phyloP scores from a whole-genome alignment of 2,113 vertebrate species.

The Pelmatolapia mariae region DNA sequence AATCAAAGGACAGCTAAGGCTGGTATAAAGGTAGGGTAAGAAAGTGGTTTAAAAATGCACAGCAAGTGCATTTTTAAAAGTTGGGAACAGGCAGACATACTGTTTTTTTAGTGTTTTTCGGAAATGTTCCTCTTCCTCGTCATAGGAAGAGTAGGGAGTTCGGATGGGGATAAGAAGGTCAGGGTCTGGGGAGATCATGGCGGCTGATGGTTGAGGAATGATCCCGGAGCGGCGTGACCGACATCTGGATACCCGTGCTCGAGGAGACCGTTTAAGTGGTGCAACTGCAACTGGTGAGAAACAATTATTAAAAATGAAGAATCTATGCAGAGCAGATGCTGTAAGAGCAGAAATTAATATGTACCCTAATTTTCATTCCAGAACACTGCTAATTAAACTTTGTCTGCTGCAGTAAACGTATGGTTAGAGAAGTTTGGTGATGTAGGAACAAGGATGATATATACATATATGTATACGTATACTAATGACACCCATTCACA shows the following conservation, averaged over 20 bases:
- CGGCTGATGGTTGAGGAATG: constrained; percentile 19
- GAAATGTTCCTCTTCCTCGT: constrained; percentile 62
- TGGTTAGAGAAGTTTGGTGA: neutral
- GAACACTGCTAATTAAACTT: neutral
- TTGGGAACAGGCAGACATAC: constrained; percentile 37
- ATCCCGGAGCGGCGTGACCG: constrained; percentile 47
- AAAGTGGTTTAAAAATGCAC: neutral
- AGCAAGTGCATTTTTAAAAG: neutral
- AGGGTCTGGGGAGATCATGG: constrained; percentile 58
- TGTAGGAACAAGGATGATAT: neutral
- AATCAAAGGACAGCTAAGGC: neutral
- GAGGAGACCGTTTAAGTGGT: constrained; percentile 65
- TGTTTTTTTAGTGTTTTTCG: constrained; percentile 71
- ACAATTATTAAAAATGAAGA: neutral
- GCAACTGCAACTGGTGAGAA: constrained; percentile 34
- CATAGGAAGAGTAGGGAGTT: constrained; percentile 43
- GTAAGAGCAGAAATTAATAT: neutral
- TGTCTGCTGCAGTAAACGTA: neutral
- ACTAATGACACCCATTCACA: neutral
- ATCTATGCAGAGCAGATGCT: neutral
- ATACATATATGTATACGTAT: neutral
- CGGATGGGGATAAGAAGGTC: constrained; percentile 69
- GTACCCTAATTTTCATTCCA: neutral
- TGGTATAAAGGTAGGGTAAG: neutral
- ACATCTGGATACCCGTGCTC: constrained; percentile 42